These are phyloP conservation scores for Amphiprion ocellaris DNA, from an alignment of 2,113 vertebrate genomes.

Conservation along the genomic window DNA sequence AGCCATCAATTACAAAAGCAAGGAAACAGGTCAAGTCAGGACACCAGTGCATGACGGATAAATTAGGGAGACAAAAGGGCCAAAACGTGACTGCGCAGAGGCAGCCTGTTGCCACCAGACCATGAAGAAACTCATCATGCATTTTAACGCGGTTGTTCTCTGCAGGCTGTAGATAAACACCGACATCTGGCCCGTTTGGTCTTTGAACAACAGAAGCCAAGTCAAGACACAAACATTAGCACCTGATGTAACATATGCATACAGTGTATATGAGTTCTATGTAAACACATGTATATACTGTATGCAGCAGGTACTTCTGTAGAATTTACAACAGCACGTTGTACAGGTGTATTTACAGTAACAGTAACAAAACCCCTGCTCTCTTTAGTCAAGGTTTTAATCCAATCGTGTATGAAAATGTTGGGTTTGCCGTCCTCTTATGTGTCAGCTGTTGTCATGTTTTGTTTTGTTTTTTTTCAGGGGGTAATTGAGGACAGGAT, in stretches of 20 bases:
- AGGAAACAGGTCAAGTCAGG: slow-evolving; percentile 28
- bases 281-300: no score
- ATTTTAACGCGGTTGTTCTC: slow-evolving; percentile 50
- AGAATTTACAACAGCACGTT: no score
- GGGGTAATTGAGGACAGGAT: slow-evolving; percentile 94
- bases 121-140: slow-evolving; percentile 51
- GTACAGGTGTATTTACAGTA: neutral
- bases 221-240: slow-evolving; percentile 18
- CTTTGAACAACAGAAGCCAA: slow-evolving; percentile 40
- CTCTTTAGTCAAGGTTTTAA: slow-evolving; percentile 19
- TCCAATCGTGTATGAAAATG: slow-evolving; percentile 11
- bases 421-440: slow-evolving; percentile 2
- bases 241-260: slow-evolving; percentile 23
- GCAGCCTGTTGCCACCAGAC: slow-evolving; percentile 48
- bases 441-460: slow-evolving; percentile 3
- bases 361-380: no score
- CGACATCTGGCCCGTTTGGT: slow-evolving; percentile 51
- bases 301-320: no score
- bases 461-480: slow-evolving; percentile 72
- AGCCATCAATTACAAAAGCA: slow-evolving; percentile 45
- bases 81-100: slow-evolving; percentile 11
- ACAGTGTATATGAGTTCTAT: neutral
- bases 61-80: slow-evolving; percentile 59
- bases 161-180: slow-evolving; percentile 43
- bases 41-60: slow-evolving; percentile 43